A percentile compares a stretch with the other conserved stretches of the same genome.
Evolutionary conservation across 2,113 vertebrate genomes (phyloP).

Genomic region (Damaliscus lunatus): DNA sequence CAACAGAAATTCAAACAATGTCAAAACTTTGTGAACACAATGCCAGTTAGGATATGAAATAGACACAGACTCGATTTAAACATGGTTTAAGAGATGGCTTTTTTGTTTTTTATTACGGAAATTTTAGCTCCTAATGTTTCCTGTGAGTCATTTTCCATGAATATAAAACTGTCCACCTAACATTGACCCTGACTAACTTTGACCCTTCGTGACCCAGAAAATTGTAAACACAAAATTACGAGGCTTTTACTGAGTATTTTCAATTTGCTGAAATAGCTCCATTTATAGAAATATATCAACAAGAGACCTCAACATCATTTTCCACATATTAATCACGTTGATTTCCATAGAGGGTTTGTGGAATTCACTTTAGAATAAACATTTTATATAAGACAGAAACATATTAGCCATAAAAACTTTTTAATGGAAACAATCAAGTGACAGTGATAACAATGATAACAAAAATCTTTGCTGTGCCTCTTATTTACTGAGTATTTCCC

Average conservation of each 20-base stretch:
- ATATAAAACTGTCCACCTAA: neutral
- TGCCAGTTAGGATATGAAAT: neutral
- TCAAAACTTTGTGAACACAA: neutral
- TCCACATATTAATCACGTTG: neutral
- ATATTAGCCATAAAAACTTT: neutral
- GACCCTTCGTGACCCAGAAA: neutral
- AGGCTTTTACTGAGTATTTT: neutral
- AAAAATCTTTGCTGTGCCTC: neutral
- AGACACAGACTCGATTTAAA: neutral
- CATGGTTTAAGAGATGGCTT: neutral
- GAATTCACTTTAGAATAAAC: neutral
- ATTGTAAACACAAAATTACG: neutral
- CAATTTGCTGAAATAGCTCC: neutral
- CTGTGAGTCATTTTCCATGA: conserved; percentile 23
- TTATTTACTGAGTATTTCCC: neutral
- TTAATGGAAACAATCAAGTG: neutral
- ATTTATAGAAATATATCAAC: neutral
- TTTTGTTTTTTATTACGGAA: neutral
- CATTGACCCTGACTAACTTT: conserved; percentile 2
- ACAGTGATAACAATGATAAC: neutral
- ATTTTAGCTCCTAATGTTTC: neutral
- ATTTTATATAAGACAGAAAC: neutral
- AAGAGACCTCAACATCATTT: neutral
- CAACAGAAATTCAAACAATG: neutral
- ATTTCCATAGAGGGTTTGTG: neutral